Evolutionary conservation across 1,140 invertebrate genomes (phyloP), one percentile per base, ranked within the genome.

Genomic region (Nylanderia fulva): DNA sequence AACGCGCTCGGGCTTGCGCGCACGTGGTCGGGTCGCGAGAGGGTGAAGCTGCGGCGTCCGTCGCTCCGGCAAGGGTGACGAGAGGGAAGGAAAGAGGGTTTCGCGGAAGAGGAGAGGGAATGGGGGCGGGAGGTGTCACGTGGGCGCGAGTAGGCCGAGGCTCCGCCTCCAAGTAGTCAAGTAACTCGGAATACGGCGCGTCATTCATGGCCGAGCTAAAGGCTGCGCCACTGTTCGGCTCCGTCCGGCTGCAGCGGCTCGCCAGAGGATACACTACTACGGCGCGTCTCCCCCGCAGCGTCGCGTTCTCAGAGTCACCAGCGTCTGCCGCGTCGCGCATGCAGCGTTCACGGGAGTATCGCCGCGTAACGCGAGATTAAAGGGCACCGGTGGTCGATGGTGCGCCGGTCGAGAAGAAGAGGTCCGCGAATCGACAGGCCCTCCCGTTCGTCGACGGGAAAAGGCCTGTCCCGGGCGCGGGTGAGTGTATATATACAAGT

Each of bases 161-260:
- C 94, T 89, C 93, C 94, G 93, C 94, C 94, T 92, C 92, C 94
- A n/a, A n/a, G n/a, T n/a, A n/a, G 92, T 92, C 92, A 93, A 85
- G 85, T 89, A 79, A 90, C 88, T 88, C 85, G 92, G 90, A 91
- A 91, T 90, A 87, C 90, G 85, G 54, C 89, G 91, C 93, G 92
- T 94, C 93, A 94, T 94, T 94, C 93, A 94, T 94, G 93, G 94
- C 93, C 93, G 93, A 93, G 93, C 92, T 92, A 92, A 94, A 93
- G 93, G 90, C 93, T 93, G 91, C 92, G 92, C 92, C 88, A 89
- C 88, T 92, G 91, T 87, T 90, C 92, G 91, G 88, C 87, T 90
- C 88, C 91, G 90, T 91, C 91, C 91, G 87, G 91, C 90, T 88
- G 91, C 91, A 89, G 87, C 85, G 89, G 90, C 89, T 88, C 90